Evolutionary conservation across 92 coral and sea anemone genomes (phyloP).

Genomic region (Pocillopora grandis): DNA sequence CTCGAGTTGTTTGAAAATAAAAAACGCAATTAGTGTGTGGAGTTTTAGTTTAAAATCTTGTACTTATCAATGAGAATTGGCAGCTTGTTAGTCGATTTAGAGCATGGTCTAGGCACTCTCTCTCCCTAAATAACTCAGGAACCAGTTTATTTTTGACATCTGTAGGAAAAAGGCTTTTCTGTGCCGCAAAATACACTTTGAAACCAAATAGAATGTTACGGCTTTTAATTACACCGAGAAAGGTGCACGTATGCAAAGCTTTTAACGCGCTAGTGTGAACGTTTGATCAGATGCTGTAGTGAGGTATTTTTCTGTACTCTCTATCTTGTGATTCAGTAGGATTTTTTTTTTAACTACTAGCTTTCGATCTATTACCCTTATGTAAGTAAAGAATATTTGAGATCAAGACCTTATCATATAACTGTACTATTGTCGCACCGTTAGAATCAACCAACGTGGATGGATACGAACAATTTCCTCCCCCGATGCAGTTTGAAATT

Average conservation of each 20-base stretch:
- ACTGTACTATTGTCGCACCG: background rate
- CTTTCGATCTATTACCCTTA: background rate
- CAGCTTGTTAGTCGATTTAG: background rate
- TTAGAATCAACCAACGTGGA: constrained; percentile 3
- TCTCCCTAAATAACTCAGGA: background rate
- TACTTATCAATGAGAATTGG: background rate
- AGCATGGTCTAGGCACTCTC: background rate
- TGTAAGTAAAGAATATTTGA: too few species aligned
- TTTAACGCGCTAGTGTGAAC: constrained; percentile 11
- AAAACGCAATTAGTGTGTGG: constrained; percentile 2
- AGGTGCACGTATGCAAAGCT: background rate
- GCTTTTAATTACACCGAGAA: background rate
- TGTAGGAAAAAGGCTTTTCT: constrained; percentile 4
- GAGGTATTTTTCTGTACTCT: constrained; percentile 26
- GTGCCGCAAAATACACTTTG: constrained; percentile 10
- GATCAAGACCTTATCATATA: background rate
- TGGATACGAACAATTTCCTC: background rate
- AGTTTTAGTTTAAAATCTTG: background rate
- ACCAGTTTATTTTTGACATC: constrained; percentile 8
- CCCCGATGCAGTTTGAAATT: background rate
- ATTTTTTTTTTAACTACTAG: constrained; percentile 20
- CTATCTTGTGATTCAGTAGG: constrained; percentile 11
- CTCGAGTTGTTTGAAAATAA: constrained; percentile 1
- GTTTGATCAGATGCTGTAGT: constrained; percentile 20
- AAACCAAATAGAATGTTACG: background rate